Conservation (phyloP, 2,113 vertebrate species). For the Egretta garzetta region DNA sequence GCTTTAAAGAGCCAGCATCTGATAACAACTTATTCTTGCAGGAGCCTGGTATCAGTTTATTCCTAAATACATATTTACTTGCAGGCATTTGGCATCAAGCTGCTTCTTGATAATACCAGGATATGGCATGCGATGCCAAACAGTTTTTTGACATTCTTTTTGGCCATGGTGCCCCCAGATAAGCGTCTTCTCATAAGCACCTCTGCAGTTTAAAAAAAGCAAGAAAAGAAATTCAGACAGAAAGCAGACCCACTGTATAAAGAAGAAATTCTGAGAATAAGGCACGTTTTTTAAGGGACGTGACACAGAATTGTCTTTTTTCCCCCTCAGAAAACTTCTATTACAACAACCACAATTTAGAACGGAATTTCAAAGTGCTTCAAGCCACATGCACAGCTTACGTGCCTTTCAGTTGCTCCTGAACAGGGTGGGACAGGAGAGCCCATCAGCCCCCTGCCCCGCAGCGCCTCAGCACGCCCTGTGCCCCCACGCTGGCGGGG, state of each 20-base stretch:
- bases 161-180: neutral
- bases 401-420: neutral
- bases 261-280: neutral
- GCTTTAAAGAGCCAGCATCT: neutral
- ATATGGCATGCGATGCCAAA: neutral
- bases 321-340: neutral
- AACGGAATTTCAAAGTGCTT: neutral
- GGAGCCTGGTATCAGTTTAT: neutral
- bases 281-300: neutral
- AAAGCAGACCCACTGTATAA: neutral
- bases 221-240: neutral
- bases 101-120: neutral
- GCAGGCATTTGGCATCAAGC: neutral
- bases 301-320: neutral
- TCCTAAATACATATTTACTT: neutral
- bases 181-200: neutral
- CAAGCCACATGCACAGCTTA: neutral
- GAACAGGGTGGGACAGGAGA: neutral
- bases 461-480: rapidly evolving
- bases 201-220: neutral
- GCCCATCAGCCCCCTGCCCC: no score
- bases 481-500: rapidly evolving
- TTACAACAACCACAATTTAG: neutral
- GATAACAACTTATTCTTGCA: slow-evolving; percentile 7
- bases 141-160: neutral